Base-by-base conservation (phyloP, 2,113 vertebrate species). In the Phylloscopus trochilus region DNA sequence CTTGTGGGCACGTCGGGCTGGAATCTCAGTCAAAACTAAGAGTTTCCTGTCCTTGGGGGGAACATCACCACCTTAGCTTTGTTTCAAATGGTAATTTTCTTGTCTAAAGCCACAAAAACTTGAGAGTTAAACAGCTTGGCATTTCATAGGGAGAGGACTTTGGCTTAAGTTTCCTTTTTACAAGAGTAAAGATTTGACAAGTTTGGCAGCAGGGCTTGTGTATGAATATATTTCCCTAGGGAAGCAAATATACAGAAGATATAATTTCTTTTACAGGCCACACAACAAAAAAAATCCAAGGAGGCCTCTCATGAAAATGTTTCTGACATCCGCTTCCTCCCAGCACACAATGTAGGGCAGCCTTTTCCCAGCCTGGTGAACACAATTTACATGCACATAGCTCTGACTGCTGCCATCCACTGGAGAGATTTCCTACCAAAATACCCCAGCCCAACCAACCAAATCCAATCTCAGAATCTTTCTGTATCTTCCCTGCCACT, bases 241-340 rank as follows among this genome's bases (percentile, higher is more conserved):
- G 96, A 85, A 85, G 47, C 55, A 51, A 96, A 94, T 85, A 80
- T 69, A 82, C 92, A 96, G 91, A 95, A 96, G 80, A 92, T 93
- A 93, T 96, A 92, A 97, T 96, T 95, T 97, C 97, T 97, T 97
- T 95, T 93, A 87, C 94, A 97, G 97, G 91, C 95, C 97, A 96
- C 95, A 97, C 67, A 88, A 97, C 74, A 96, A 81, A 95, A 95
- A 79, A 95, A 95, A 92, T 82, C 78, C 83, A 92, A 92, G 92
- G 84, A 86, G 87, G 93, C 90, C 95, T 87, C 94, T 59, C 47
- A 74, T 90, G 89, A 83, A 77, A 89, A 84, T 44, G 59, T 75
- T 96, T 97, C 75, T 93, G 93, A 94, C 63, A 90, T 78, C 74
- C 75, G 14, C 93, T 75, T 85, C 93, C 90, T 87, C 64, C 51